Conservation (phyloP, 2,797 vertebrate genomes). For the Halcyon chelicuti region DNA sequence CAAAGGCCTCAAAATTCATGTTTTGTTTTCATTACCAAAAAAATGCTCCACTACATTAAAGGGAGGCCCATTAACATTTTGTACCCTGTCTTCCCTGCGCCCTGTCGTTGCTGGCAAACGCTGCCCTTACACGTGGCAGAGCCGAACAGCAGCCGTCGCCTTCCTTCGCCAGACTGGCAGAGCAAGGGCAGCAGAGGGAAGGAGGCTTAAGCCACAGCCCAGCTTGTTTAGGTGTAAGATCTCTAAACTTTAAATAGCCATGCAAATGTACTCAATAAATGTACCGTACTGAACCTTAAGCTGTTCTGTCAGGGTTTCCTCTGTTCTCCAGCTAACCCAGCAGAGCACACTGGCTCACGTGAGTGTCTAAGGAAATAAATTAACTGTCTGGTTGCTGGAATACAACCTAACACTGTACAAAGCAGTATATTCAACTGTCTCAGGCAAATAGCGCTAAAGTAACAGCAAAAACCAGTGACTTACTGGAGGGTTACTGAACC, state of each 20-base stretch:
- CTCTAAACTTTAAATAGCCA: background rate
- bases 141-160: background rate
- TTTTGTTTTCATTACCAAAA: slow-evolving; percentile 64
- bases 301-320: background rate
- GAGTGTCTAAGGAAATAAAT: background rate
- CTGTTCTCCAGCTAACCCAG: background rate
- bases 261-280: background rate
- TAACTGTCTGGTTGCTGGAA: slow-evolving; percentile 21
- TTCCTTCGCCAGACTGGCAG: background rate
- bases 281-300: background rate
- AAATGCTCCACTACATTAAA: slow-evolving; percentile 34
- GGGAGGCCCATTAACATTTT: slow-evolving; percentile 2
- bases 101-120: background rate
- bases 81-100: background rate
- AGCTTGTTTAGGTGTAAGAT: background rate
- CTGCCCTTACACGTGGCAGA: background rate
- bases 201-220: background rate
- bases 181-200: background rate
- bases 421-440: background rate
- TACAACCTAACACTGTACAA: background rate
- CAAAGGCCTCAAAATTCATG: slow-evolving; percentile 45
- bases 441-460: background rate
- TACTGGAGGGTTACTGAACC: background rate
- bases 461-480: background rate
- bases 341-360: background rate